phyloP scores from a whole-genome alignment of 2,797 vertebrate species.

The Lutjanus argentimaculatus region DNA sequence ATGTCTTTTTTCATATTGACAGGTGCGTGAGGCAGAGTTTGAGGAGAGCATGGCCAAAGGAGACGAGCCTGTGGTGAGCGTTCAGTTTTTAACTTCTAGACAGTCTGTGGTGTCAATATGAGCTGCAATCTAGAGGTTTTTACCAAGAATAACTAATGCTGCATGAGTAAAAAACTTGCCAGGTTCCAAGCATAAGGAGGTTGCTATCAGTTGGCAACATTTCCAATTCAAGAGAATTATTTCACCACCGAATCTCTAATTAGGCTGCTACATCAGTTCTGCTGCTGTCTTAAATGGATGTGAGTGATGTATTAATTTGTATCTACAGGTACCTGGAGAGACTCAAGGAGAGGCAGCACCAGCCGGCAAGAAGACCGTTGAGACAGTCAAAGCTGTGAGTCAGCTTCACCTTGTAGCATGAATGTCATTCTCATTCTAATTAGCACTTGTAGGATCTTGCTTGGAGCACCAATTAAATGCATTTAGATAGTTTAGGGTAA shows the following conservation, averaged over 20 bases:
- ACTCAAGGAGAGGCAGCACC: conserved; percentile 90
- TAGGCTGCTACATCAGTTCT: fast-evolving
- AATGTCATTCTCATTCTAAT: not conserved
- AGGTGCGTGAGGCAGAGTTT: conserved; percentile 96
- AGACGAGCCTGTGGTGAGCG: conserved; percentile 92
- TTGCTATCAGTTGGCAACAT: too few relatives aligned
- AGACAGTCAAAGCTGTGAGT: conserved; percentile 97
- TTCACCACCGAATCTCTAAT: not conserved
- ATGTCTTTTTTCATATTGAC: not conserved
- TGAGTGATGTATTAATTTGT: not conserved
- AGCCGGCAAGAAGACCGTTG: conserved; percentile 94
- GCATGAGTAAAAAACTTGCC: too few relatives aligned
- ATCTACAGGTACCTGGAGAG: conserved; percentile 93
- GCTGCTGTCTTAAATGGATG: not conserved
- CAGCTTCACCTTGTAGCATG: not conserved
- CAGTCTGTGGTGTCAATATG: too few relatives aligned
- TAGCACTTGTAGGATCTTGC: not conserved
- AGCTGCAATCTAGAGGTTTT: too few relatives aligned
- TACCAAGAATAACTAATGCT: too few relatives aligned
- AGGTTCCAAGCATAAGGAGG: too few relatives aligned
- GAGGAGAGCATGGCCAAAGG: conserved; percentile 94
- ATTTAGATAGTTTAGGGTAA: too few relatives aligned
- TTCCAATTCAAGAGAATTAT: too few relatives aligned
- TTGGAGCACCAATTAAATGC: too few relatives aligned
- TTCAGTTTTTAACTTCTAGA: not conserved